Percentiles rank a stretch among this genome's conserved stretches.
These are phyloP conservation scores for Sebastes miniatus DNA, from an alignment of 2,797 vertebrate species.

Conservation along the genomic window DNA sequence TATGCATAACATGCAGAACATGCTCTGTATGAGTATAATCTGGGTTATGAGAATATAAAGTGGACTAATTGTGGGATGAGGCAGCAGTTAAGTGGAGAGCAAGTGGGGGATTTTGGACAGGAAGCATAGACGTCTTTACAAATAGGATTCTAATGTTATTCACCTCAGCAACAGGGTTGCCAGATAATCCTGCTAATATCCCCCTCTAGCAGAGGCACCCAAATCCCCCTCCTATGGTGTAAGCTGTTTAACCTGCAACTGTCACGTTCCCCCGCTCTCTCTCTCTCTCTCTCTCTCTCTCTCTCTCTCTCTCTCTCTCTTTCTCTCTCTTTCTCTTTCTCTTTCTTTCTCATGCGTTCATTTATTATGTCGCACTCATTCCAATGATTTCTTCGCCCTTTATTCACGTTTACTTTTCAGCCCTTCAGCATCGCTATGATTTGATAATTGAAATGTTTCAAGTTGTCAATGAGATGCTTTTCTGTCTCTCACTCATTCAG, in stretches of 20 bases:
- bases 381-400: conserved; percentile 1
- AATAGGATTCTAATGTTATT: conserved; percentile 73
- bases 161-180: conserved; percentile 71
- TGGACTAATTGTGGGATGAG: conserved; percentile 54
- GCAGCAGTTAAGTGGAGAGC: conserved; percentile 20
- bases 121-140: conserved; percentile 53
- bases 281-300: not conserved
- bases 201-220: conserved; percentile 56
- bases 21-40: conserved; percentile 32
- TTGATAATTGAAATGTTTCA: conserved; percentile 33
- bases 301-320: too few species aligned
- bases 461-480: not conserved
- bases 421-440: not conserved
- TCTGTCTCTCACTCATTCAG: not conserved
- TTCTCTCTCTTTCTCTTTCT: not conserved
- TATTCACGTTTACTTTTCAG: not conserved
- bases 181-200: conserved; percentile 78
- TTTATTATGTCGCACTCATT: not conserved
- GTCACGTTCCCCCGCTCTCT: conserved; percentile 9
- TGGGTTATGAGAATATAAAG: conserved; percentile 32
- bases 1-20: not conserved
- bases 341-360: not conserved
- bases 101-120: conserved; percentile 49
- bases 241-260: conserved; percentile 74
- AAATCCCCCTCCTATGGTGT: conserved; percentile 62